These are phyloP conservation scores for Cyclina sinensis DNA, from an alignment of 1,140 invertebrate species.

Conservation along the genomic window DNA sequence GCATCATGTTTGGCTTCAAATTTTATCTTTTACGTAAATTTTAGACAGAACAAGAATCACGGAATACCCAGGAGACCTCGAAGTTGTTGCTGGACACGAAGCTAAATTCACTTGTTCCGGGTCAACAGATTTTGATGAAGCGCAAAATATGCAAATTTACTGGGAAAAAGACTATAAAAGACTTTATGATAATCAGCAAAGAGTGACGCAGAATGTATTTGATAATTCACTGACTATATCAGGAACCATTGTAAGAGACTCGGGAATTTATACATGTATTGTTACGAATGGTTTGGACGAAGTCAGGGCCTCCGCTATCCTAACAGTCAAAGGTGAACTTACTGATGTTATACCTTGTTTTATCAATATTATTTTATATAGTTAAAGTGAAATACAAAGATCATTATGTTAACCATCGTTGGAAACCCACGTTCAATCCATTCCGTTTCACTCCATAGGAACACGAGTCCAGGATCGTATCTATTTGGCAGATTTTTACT, in stretches of 20 bases:
- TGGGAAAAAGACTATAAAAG: conserved; percentile 82
- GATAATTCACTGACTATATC: conserved; percentile 98
- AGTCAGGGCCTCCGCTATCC: conserved; percentile 93
- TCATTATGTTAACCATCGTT: too few species aligned
- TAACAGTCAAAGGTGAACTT: conserved; percentile 98
- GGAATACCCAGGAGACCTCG: conserved; percentile 80
- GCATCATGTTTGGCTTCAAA: too few species aligned
- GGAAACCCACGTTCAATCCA: too few species aligned
- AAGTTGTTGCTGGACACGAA: conserved; percentile 79
- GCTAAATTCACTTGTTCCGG: conserved; percentile 84
- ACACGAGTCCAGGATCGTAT: too few species aligned
- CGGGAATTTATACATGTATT: conserved; percentile 97
- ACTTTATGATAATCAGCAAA: conserved; percentile 93
- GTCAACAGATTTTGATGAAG: conserved; percentile 82
- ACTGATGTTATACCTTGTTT: too few species aligned
- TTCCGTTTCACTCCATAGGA: too few species aligned
- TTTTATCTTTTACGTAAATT: not conserved
- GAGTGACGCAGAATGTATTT: conserved; percentile 86
- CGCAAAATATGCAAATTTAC: conserved; percentile 75
- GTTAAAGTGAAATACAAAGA: too few species aligned
- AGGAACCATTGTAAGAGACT: conserved; percentile 97
- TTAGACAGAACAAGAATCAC: conserved; percentile 81
- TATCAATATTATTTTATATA: too few species aligned
- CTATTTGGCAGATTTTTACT: too few species aligned
- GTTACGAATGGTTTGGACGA: conserved; percentile 96